Conservation (phyloP, 23 tunicate species). For the Ascidia mentula region DNA sequence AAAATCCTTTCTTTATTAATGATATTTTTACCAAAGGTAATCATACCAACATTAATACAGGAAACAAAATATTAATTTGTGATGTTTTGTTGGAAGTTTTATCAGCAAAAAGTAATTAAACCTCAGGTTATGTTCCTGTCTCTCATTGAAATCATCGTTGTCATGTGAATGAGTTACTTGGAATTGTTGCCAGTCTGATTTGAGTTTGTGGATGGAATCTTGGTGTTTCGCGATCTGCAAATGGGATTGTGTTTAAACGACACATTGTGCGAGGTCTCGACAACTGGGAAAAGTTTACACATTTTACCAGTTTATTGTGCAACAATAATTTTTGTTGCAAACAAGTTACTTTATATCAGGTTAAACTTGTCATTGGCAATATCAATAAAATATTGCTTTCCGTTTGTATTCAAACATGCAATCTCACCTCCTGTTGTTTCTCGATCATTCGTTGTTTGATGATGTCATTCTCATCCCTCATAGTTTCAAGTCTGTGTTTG, state of each 20-base stretch:
- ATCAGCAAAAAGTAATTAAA: too few species aligned
- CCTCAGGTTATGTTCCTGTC: conserved; percentile 59
- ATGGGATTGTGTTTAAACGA: not conserved
- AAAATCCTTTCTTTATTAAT: too few species aligned
- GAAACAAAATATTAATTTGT: too few species aligned
- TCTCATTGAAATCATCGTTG: conserved; percentile 68
- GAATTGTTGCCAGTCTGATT: conserved; percentile 53
- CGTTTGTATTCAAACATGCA: too few species aligned
- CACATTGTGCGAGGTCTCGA: too few species aligned
- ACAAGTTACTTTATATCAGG: not conserved
- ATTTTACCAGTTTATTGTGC: too few species aligned
- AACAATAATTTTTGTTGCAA: not conserved
- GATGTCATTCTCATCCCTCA: conserved; percentile 72
- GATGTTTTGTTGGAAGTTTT: too few species aligned
- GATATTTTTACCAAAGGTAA: too few species aligned
- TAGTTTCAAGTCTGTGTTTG: conserved; percentile 54
- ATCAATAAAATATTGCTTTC: too few species aligned
- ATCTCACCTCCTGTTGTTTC: conserved; percentile 64
- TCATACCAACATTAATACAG: too few species aligned
- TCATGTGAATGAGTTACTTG: conserved; percentile 66
- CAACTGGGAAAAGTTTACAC: too few species aligned
- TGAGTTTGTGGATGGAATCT: conserved; percentile 28
- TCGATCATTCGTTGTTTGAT: conserved; percentile 50
- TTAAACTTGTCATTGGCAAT: too few species aligned
- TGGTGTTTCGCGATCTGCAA: conserved; percentile 36